phyloP scores from a whole-genome alignment of 2,113 vertebrate species.

The Centrocercus urophasianus region DNA sequence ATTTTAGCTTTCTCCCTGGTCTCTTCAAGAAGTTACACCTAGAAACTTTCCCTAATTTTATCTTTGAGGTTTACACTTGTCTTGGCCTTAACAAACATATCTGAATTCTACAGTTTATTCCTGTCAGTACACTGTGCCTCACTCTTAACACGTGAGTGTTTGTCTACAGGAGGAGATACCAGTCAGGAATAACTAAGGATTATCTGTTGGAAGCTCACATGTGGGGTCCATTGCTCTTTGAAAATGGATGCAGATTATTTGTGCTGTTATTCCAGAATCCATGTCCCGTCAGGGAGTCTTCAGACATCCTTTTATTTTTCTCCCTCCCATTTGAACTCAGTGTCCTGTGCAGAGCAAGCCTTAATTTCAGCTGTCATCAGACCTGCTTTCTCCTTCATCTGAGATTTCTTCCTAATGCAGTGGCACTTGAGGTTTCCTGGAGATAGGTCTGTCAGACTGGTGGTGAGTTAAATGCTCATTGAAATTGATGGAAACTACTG shows the following conservation, averaged over 20 bases:
- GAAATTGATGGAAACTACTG: neutral
- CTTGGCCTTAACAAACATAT: constrained; percentile 21
- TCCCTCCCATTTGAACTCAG: neutral
- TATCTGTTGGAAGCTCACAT: neutral
- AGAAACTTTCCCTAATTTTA: constrained; percentile 51
- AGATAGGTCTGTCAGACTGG: neutral
- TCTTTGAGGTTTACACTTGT: constrained; percentile 18
- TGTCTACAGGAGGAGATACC: constrained; percentile 40
- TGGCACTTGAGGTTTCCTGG: neutral
- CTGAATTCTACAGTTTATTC: constrained; percentile 23
- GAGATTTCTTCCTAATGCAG: neutral
- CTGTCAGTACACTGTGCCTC: neutral
- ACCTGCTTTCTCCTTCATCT: neutral
- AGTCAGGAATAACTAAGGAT: constrained; percentile 17
- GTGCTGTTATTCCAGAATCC: neutral
- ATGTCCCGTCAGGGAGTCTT: neutral
- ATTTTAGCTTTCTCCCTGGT: constrained; percentile 42
- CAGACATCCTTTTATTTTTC: neutral
- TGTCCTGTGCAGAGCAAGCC: neutral
- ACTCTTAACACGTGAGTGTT: constrained; percentile 32
- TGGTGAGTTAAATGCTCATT: neutral
- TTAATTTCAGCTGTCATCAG: constrained; percentile 11
- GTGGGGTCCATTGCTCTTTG: constrained; percentile 11
- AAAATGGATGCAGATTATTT: neutral
- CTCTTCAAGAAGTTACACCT: constrained; percentile 28